A percentile compares a stretch with the other conserved stretches of the same genome.
phyloP scores from a whole-genome alignment of 37 sponge, comb jelly and placozoan genomes.

The Chondrilla cf. caribensis region DNA sequence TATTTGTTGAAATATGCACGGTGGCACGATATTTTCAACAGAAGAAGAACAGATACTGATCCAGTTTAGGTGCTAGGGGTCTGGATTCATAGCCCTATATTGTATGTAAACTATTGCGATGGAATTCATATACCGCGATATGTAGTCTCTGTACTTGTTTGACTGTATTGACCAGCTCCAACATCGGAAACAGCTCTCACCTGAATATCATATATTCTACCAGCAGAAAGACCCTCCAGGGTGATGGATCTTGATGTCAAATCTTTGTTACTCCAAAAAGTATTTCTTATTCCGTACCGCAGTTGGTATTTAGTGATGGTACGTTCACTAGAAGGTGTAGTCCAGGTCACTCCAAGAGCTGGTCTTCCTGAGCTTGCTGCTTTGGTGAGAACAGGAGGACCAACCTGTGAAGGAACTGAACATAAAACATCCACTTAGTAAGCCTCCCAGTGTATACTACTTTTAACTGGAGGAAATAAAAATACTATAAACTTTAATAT shows the following conservation, averaged over 20 bases:
- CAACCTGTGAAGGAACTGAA: neutral
- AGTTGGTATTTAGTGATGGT: neutral
- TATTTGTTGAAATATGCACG: too few species aligned
- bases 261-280: neutral
- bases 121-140: neutral
- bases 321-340: neutral
- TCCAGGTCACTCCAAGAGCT: slow-evolving; percentile 16
- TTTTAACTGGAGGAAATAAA: too few species aligned
- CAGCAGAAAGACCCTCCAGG: neutral
- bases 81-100: too few species aligned
- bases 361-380: neutral
- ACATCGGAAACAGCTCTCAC: neutral
- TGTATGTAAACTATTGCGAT: too few species aligned
- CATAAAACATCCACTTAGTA: too few species aligned
- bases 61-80: too few species aligned
- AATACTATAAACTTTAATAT: too few species aligned
- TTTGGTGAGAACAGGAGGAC: neutral
- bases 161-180: neutral
- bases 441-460: too few species aligned
- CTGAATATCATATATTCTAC: neutral
- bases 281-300: neutral
- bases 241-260: neutral
- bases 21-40: too few species aligned
- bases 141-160: neutral
- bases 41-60: too few species aligned